phyloP scores from a whole-genome alignment of 2,888 invertebrate species.

The Netelia fuscicornis region DNA sequence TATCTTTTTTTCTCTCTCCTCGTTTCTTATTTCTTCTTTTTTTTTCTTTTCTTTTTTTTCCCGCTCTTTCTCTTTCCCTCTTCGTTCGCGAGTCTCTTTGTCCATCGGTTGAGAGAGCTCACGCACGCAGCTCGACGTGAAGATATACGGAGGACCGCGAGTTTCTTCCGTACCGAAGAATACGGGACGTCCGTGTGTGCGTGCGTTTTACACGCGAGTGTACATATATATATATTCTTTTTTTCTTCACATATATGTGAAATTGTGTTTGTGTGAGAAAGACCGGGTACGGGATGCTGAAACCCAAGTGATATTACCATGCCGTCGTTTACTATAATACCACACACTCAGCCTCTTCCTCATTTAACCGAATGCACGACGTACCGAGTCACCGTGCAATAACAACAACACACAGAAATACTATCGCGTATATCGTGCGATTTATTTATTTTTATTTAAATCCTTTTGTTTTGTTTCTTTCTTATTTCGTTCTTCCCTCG shows the following conservation, averaged over 20 bases:
- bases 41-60: conserved; percentile 28
- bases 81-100: conserved; percentile 48
- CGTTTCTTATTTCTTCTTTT: conserved; percentile 28
- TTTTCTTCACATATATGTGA: not conserved
- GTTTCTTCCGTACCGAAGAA: conserved; percentile 29
- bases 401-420: conserved; percentile 31
- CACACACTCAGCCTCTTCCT: conserved; percentile 57
- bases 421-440: conserved; percentile 31
- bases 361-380: conserved; percentile 57
- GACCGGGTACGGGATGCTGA: conserved; percentile 58
- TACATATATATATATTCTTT: conserved; percentile 1
- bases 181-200: conserved; percentile 42
- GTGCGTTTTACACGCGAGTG: conserved; percentile 18
- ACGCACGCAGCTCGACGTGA: conserved; percentile 38
- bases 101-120: conserved; percentile 57
- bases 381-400: conserved; percentile 47
- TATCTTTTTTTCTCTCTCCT: conserved; percentile 8
- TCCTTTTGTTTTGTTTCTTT: not conserved
- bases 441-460: conserved; percentile 25
- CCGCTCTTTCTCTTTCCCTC: conserved; percentile 39
- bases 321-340: conserved; percentile 58
- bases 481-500: not conserved
- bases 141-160: conserved; percentile 46
- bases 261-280: conserved; percentile 51
- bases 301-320: conserved; percentile 66